Percentiles rank a stretch among this genome's conserved stretches.
These are phyloP conservation scores for Procavia capensis DNA, from an alignment of 2,113 vertebrate genomes.

Conservation along the genomic window DNA sequence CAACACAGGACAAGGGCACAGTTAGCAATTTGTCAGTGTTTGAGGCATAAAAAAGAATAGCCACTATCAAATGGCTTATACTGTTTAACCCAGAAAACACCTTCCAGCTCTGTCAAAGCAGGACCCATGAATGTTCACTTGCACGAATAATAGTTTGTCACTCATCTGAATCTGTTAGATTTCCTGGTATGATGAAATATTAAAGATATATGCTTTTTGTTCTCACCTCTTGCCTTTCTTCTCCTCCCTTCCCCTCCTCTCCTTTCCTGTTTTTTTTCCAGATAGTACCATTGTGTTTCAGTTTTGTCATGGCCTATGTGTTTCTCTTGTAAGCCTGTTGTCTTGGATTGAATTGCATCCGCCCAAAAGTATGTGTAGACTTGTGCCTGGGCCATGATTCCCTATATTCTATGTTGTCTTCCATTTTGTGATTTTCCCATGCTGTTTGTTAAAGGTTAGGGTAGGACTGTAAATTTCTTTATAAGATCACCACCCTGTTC, in stretches of 20 bases:
- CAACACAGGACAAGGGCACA: neutral
- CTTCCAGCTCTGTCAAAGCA: neutral
- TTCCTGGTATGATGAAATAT: constrained; percentile 32
- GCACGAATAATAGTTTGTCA: constrained; percentile 45
- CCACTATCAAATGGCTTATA: neutral
- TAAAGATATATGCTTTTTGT: constrained; percentile 46
- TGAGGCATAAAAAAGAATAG: neutral
- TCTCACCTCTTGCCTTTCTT: too few relatives aligned
- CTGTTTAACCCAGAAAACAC: constrained; percentile 9
- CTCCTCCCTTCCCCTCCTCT: too few relatives aligned
- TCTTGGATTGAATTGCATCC: too few relatives aligned
- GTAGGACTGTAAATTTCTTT: too few relatives aligned
- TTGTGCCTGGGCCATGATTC: too few relatives aligned
- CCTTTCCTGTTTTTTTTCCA: constrained; percentile 18
- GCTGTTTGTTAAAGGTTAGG: too few relatives aligned
- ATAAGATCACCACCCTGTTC: too few relatives aligned
- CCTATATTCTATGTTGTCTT: too few relatives aligned
- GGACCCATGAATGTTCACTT: neutral
- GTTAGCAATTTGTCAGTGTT: neutral
- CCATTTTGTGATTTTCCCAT: too few relatives aligned
- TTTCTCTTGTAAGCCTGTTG: constrained; percentile 56
- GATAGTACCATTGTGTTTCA: constrained; percentile 69
- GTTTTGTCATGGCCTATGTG: constrained; percentile 59
- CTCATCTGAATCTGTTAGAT: constrained; percentile 73
- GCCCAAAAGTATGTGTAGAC: too few relatives aligned